Evolutionary conservation across 1,140 invertebrate genomes (phyloP).

Genomic region (Drosophila santomea): DNA sequence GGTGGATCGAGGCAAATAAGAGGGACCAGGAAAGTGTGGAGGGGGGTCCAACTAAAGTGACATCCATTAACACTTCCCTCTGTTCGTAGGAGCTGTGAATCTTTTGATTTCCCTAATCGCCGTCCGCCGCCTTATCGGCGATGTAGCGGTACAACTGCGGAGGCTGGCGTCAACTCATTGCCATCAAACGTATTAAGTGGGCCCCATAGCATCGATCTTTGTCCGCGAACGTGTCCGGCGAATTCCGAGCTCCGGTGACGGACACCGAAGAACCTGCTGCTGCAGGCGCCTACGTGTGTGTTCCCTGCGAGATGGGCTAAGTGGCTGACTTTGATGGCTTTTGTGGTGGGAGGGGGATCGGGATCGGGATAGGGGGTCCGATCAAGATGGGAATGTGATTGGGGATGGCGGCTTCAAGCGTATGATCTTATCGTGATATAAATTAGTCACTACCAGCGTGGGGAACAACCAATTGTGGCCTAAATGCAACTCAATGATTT

Average conservation of each 20-base stretch:
- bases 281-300: constrained; percentile 67
- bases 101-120: constrained; percentile 68
- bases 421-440: constrained; percentile 62
- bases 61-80: constrained; percentile 76
- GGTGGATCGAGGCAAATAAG: constrained; percentile 6
- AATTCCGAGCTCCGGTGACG: constrained; percentile 19
- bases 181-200: constrained; percentile 74
- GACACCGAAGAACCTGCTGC: constrained; percentile 33
- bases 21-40: neutral
- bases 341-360: neutral
- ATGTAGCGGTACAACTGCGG: constrained; percentile 55
- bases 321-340: constrained; percentile 49
- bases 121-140: constrained; percentile 51
- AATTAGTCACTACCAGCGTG: constrained; percentile 37
- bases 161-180: constrained; percentile 64
- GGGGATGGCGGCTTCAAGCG: constrained; percentile 30
- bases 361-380: neutral
- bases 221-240: constrained; percentile 39
- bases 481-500: constrained; percentile 2
- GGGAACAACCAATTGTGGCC: constrained; percentile 9
- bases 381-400: constrained; percentile 20
- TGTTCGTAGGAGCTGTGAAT: constrained; percentile 62
- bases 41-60: constrained; percentile 62
- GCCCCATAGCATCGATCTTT: constrained; percentile 10
- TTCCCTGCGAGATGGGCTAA: constrained; percentile 60